A percentile compares a stretch with the other conserved stretches of the same genome.
Evolutionary conservation across 2,113 vertebrate species (phyloP).

Genomic region (Triplophysa tibetana): DNA sequence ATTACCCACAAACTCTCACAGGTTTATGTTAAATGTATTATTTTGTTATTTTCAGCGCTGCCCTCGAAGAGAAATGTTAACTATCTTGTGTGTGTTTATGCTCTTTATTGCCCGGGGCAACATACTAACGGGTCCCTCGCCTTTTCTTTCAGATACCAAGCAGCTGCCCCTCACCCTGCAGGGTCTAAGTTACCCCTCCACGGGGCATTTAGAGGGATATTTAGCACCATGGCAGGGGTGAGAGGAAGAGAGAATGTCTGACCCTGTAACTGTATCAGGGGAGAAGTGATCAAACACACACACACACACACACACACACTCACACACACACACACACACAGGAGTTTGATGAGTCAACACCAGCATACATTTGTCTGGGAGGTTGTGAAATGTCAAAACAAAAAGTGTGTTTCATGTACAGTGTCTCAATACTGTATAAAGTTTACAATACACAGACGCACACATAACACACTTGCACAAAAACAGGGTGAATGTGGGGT

Average conservation of each 20-base stretch:
- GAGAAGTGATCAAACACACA: slow-evolving; percentile 32
- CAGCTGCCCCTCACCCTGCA: slow-evolving; percentile 41
- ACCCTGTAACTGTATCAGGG: slow-evolving; percentile 3
- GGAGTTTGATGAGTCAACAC: no score
- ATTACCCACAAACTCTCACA: background rate
- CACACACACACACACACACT: slow-evolving; percentile 9
- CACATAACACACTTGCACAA: slow-evolving; percentile 20
- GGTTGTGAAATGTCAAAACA: no score
- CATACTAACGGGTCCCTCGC: slow-evolving; percentile 28
- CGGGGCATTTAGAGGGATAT: background rate
- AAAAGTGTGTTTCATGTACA: no score
- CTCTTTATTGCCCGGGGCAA: slow-evolving; percentile 39
- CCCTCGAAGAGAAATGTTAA: slow-evolving; percentile 35
- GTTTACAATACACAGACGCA: slow-evolving; percentile 6
- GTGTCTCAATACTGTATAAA: no score
- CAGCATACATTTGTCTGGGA: no score
- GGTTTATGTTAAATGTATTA: background rate
- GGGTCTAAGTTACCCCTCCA: slow-evolving; percentile 20
- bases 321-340: slow-evolving; percentile 12
- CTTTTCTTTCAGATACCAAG: slow-evolving; percentile 27
- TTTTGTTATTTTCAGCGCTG: slow-evolving; percentile 1
- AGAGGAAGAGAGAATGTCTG: slow-evolving; percentile 11
- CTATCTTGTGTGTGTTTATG: slow-evolving; percentile 41
- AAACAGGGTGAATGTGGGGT: slow-evolving; percentile 5
- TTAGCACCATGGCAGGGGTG: background rate